These are phyloP conservation scores for Propithecus coquereli DNA, from an alignment of 2,113 vertebrate species.

Conservation along the genomic window DNA sequence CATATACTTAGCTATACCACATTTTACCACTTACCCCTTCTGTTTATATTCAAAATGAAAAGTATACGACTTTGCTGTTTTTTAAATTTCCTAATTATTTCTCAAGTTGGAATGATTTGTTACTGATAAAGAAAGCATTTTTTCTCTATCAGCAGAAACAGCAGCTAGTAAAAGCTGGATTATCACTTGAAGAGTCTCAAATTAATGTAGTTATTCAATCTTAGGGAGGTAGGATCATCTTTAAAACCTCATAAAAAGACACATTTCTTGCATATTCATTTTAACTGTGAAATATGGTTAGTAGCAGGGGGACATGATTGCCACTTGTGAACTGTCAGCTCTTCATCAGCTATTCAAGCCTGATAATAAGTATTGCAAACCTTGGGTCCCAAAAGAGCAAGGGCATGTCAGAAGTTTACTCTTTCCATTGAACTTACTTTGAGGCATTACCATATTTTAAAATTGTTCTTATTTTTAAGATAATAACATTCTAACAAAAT, in stretches of 20 bases:
- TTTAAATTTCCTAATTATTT: not conserved
- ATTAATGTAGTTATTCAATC: not conserved
- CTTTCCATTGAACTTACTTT: not conserved
- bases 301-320: not conserved
- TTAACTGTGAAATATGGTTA: not conserved
- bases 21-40: not conserved
- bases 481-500: not conserved
- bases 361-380: not conserved
- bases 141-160: not conserved
- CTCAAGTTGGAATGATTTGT: not conserved
- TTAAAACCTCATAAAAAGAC: not conserved
- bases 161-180: not conserved
- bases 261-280: not conserved
- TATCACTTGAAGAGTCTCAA: not conserved
- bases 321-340: not conserved
- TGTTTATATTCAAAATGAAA: conserved; percentile 2
- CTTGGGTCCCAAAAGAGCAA: not conserved
- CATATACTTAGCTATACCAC: not conserved
- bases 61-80: not conserved
- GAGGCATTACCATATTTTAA: not conserved
- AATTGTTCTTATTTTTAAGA: not conserved
- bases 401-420: not conserved
- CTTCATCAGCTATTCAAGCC: not conserved
- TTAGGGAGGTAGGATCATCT: not conserved
- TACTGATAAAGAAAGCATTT: not conserved